Percentiles rank a stretch among this genome's conserved stretches.
Conservation (phyloP, 2,797 vertebrate species). For the Percopsis omiscomaycus region DNA sequence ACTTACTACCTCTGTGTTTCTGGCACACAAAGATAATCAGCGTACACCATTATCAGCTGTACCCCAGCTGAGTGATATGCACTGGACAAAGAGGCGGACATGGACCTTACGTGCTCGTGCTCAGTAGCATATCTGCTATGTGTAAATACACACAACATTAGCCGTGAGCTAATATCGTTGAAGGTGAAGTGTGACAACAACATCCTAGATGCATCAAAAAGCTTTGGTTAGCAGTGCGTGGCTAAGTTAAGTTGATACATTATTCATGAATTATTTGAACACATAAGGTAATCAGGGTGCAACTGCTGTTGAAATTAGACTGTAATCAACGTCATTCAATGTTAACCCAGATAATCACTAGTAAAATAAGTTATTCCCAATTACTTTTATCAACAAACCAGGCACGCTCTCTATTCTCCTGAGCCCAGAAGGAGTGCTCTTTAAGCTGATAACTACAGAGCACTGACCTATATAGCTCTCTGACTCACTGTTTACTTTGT, state of each 20-base stretch:
- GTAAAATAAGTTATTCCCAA: constrained; percentile 39
- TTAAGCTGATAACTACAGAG: constrained; percentile 45
- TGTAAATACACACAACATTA: constrained; percentile 5
- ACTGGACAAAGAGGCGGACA: constrained; percentile 13
- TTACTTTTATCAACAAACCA: constrained; percentile 46
- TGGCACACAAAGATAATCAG: constrained; percentile 72
- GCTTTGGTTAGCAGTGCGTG: neutral
- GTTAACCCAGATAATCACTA: constrained; percentile 43
- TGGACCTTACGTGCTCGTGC: constrained; percentile 17
- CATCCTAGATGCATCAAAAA: neutral
- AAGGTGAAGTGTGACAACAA: constrained; percentile 1
- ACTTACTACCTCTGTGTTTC: constrained; percentile 59
- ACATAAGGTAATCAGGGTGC: neutral
- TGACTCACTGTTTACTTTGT: constrained; percentile 57
- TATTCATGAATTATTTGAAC: neutral
- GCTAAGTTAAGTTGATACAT: neutral
- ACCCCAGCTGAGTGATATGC: constrained; percentile 39
- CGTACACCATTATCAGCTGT: neutral
- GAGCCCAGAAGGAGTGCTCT: constrained; percentile 22
- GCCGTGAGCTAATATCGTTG: neutral
- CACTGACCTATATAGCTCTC: constrained; percentile 44
- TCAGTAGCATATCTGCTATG: constrained; percentile 5
- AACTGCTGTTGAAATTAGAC: constrained; percentile 5
- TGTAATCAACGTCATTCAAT: constrained; percentile 42
- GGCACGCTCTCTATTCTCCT: constrained; percentile 31